Evolutionary conservation across 1,140 invertebrate genomes (phyloP).

Genomic region (Drosophila punjabiensis): DNA sequence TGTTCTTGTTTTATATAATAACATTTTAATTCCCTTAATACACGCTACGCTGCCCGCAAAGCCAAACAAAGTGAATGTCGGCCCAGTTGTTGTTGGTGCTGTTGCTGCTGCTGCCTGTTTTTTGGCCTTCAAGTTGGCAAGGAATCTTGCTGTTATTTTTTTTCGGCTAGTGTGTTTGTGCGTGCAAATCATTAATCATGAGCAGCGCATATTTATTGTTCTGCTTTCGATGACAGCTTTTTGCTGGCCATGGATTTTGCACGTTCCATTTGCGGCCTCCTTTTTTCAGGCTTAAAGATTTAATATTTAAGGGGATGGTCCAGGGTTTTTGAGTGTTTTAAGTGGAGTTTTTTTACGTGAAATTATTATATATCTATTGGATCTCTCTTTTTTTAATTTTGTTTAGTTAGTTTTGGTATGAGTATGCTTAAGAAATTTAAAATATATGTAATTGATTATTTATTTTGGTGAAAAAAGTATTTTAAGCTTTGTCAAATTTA

Average conservation of each 20-base stretch:
- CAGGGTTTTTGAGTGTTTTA: background rate
- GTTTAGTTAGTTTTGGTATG: background rate
- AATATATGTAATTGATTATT: background rate
- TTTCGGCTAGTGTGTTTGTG: conserved; percentile 43
- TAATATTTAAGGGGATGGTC: conserved; percentile 26
- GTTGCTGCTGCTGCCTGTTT: conserved; percentile 15
- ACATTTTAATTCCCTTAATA: conserved; percentile 84
- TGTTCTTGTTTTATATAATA: conserved; percentile 75
- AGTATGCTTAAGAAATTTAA: background rate
- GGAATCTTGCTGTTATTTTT: conserved; percentile 39
- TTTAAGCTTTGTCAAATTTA: background rate
- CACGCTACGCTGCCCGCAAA: conserved; percentile 77
- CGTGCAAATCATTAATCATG: conserved; percentile 81
- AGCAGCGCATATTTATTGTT: conserved; percentile 78
- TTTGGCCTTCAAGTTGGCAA: conserved; percentile 56
- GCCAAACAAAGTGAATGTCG: conserved; percentile 67
- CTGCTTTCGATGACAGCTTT: conserved; percentile 75
- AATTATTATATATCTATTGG: background rate
- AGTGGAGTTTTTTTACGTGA: background rate
- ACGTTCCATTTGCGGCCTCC: conserved; percentile 46
- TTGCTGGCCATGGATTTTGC: conserved; percentile 58
- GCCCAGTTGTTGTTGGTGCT: conserved; percentile 34
- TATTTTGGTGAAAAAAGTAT: background rate
- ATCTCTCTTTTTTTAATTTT: background rate
- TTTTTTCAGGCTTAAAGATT: conserved; percentile 25